Evolutionary conservation across 1,140 invertebrate species (phyloP).

Genomic region (Cyrtorhinus lividipennis): DNA sequence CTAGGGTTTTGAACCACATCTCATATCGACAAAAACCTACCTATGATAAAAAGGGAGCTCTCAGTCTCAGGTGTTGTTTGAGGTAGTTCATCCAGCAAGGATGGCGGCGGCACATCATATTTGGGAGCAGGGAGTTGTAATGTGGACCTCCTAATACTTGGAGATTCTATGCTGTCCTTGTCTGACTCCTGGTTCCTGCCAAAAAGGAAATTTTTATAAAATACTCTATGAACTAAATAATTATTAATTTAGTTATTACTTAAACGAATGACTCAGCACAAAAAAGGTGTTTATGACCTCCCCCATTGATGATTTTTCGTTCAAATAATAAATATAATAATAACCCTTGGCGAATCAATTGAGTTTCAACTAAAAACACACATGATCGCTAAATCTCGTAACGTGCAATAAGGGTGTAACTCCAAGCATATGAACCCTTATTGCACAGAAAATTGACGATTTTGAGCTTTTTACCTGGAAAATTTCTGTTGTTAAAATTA

Average conservation of each 20-base stretch:
- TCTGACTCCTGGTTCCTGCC: neutral
- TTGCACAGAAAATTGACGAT: neutral
- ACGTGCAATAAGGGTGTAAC: too few species aligned
- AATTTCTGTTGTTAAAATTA: too few species aligned
- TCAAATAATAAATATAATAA: neutral
- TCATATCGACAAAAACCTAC: too few species aligned
- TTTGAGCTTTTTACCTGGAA: neutral
- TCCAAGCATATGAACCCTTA: neutral
- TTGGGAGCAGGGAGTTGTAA: slow-evolving; percentile 1
- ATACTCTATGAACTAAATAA: neutral
- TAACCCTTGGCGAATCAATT: neutral
- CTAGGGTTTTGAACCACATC: neutral
- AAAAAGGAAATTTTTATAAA: neutral
- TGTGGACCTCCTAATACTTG: neutral
- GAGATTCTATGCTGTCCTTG: neutral
- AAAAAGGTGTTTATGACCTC: neutral
- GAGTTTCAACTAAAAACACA: neutral
- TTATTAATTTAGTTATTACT: neutral
- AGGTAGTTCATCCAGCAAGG: neutral
- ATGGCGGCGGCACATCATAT: neutral
- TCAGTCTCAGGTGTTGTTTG: neutral
- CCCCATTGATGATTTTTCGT: neutral
- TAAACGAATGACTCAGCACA: too few species aligned
- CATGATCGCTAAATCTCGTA: too few species aligned
- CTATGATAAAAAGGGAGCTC: neutral